Evolutionary conservation across 2,888 invertebrate species (phyloP).

Genomic region (Dasysyrphus tricinctus): DNA sequence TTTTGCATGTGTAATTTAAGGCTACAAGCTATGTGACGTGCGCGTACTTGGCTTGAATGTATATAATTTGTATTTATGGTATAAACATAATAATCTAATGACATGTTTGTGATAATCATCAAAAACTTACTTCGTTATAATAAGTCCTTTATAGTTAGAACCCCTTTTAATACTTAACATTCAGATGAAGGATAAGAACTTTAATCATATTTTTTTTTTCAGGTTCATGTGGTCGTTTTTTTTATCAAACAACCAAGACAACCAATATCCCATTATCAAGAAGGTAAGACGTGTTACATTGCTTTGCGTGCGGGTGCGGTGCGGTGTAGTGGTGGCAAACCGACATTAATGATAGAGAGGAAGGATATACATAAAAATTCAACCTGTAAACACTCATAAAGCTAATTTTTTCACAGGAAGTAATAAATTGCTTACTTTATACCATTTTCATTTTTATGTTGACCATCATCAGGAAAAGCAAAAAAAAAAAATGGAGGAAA

Average conservation of each 20-base stretch:
- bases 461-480: neutral
- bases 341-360: slow-evolving; percentile 1
- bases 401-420: neutral
- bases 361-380: neutral
- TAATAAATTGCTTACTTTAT: slow-evolving; percentile 16
- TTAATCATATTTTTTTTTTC: neutral
- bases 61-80: neutral
- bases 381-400: slow-evolving; percentile 11
- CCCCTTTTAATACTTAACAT: neutral
- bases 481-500: neutral
- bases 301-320: neutral
- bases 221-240: neutral
- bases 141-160: neutral
- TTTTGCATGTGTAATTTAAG: neutral
- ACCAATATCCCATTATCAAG: neutral
- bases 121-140: neutral
- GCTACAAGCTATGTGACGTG: neutral
- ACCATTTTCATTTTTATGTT: neutral
- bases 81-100: neutral
- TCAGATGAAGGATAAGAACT: slow-evolving; percentile 1
- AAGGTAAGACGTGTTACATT: neutral
- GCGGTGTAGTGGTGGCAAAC: no score
- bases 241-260: neutral
- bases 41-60: neutral
- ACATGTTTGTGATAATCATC: neutral